Evolutionary conservation across 1,140 invertebrate genomes (phyloP), one percentile per base, ranked within the genome.

Genomic region (Pomacea maculata): DNA sequence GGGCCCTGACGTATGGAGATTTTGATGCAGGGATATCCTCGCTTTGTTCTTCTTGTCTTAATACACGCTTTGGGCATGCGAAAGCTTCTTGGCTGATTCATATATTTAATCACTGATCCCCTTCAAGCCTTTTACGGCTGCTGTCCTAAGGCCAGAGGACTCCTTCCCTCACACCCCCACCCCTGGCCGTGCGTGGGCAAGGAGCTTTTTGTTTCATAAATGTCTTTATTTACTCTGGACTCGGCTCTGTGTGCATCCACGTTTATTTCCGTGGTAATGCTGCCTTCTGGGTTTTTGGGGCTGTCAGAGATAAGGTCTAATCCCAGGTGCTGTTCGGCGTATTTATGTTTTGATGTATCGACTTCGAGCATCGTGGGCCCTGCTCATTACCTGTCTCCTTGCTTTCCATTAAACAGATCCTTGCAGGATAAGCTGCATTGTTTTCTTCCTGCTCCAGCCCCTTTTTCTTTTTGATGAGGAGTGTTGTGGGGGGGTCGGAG

Each of bases 21-120:
- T 77, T 77, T 77, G 61, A 77, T 77, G 63, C 34, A 65, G 54
- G 61, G 61, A 77, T 77, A 77, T 77, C 63, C 19, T 15, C 63
- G 63, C 75, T 67, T 77, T 77, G 75, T 77, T 77, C 63, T 74
- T 21, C 71, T 45, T 29, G 34, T 21, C 19, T 52, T 29, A 19
- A 57, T 54, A 75, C 45, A 21, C 45, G 73, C n/a, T 21, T 45
- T 25, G 73, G 52, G 54, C n/a, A 52, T 57, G 73, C 55, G 73
- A 57, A 52, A 75, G 71, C 34, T 34, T 70, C 52, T 34, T 34
- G n/a, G 70, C 29, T 72, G 70, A 72, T 72, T 72, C 70, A 72
- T 72, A 72, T 72, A 34, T 72, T 34, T 34, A 52, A 17, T 34
- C 29, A 52, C 70, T 72, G 70, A 72, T 72, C 70, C 70, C 29